These are phyloP conservation scores for Chrysoperla carnea DNA, from an alignment of 1,140 invertebrate genomes.

Conservation along the genomic window DNA sequence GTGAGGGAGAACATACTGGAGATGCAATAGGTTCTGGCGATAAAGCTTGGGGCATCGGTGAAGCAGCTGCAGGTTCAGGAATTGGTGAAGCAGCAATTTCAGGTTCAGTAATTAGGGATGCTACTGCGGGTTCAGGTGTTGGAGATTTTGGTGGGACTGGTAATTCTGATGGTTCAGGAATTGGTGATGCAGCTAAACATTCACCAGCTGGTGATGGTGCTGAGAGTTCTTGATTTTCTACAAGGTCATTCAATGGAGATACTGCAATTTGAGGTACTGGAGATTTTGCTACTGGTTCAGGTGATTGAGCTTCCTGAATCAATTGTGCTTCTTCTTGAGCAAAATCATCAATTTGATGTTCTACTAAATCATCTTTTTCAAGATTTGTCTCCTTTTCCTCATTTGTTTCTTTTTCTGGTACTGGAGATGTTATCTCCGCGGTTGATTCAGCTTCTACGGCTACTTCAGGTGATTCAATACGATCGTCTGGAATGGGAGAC, in stretches of 20 bases:
- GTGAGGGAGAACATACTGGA: constrained; percentile 6
- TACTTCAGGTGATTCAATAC: no score
- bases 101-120: neutral
- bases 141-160: constrained; percentile 7
- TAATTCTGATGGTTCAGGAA: constrained; percentile 3
- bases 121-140: constrained; percentile 4
- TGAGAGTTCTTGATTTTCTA: no score
- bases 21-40: constrained; percentile 7
- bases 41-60: constrained; percentile 4
- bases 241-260: neutral
- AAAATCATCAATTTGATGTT: neutral
- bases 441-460: no score
- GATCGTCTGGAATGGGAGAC: no score
- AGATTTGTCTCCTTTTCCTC: neutral
- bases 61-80: neutral
- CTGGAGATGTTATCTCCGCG: no score
- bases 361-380: neutral
- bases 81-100: neutral
- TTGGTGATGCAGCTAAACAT: neutral
- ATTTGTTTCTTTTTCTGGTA: neutral
- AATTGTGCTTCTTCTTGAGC: neutral
- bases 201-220: neutral
- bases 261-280: neutral
- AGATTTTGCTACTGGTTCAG: neutral
- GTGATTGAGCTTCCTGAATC: neutral